Percentiles rank a stretch among this genome's conserved stretches.
Conservation (phyloP, 1,140 invertebrate genomes). For the Cherax destructor region DNA sequence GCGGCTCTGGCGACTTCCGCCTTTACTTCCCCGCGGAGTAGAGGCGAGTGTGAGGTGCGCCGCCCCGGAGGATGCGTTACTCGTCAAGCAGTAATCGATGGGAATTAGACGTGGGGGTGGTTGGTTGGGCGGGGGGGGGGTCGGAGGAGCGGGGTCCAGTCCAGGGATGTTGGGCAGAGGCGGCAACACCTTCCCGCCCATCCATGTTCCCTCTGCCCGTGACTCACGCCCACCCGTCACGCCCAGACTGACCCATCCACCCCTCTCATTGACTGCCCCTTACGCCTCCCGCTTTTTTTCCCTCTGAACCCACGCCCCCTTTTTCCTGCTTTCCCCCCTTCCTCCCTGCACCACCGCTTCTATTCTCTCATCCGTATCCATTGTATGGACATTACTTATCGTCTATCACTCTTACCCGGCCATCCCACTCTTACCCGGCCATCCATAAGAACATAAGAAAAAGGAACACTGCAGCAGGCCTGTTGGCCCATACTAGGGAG, state of each 20-base stretch:
- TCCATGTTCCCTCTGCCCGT: not conserved
- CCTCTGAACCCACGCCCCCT: not conserved
- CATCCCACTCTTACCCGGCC: too few relatives aligned
- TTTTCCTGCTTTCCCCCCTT: too few relatives aligned
- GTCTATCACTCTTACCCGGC: too few relatives aligned
- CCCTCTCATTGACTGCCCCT: not conserved
- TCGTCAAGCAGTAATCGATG: constrained; percentile 12
- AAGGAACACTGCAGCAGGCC: too few relatives aligned
- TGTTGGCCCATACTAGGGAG: too few relatives aligned
- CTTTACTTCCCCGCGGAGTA: not conserved
- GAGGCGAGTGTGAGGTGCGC: not conserved
- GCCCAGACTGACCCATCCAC: not conserved
- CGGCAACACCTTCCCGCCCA: constrained; percentile 14
- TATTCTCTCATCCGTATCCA: not conserved
- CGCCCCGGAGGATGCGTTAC: constrained; percentile 7
- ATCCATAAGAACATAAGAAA: too few relatives aligned
- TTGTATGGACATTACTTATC: too few relatives aligned
- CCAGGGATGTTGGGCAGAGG: not conserved
- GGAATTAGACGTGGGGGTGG: constrained; percentile 29
- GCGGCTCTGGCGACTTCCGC: constrained; percentile 2
- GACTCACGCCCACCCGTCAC: not conserved
- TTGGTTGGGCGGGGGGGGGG: too few relatives aligned
- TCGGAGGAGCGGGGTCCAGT: not conserved
- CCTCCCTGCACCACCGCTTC: too few relatives aligned
- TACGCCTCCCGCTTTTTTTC: not conserved